A percentile compares a stretch with the other conserved stretches of the same genome.
phyloP scores from a whole-genome alignment of 2,797 vertebrate species.

The Gymnothorax javanicus region DNA sequence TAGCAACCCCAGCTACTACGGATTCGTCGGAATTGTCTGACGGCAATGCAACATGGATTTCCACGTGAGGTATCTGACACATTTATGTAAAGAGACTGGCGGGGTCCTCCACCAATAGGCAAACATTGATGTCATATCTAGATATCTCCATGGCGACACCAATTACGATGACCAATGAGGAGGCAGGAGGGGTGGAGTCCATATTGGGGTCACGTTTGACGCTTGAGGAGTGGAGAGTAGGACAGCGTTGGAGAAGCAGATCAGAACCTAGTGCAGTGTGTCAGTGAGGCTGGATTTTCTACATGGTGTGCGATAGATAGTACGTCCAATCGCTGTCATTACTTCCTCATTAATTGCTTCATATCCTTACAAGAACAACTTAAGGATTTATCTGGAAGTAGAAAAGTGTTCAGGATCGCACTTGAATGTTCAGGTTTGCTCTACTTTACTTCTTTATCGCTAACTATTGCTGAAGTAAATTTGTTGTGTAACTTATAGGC shows the following conservation, averaged over 20 bases:
- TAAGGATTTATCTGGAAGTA: not conserved
- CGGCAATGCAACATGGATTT: conserved; percentile 61
- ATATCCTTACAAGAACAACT: not conserved
- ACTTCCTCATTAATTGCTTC: not conserved
- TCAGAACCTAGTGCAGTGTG: conserved; percentile 49
- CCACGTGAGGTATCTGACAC: conserved; percentile 65
- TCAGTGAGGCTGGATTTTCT: conserved; percentile 44
- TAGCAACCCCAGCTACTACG: not conserved
- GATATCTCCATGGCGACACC: conserved; percentile 64
- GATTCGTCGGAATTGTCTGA: not conserved
- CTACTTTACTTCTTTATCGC: conserved; percentile 1
- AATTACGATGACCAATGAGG: conserved; percentile 53
- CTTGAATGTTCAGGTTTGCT: conserved; percentile 56
- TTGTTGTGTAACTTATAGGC: conserved; percentile 60
- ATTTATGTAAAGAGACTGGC: conserved; percentile 74
- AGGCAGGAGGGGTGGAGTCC: conserved; percentile 38
- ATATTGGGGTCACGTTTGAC: conserved; percentile 65
- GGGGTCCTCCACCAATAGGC: conserved; percentile 56
- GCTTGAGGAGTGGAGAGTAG: conserved; percentile 47
- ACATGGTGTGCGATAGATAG: not conserved
- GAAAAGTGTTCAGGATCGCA: not conserved
- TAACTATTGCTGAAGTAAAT: conserved; percentile 40
- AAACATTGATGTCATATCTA: conserved; percentile 20
- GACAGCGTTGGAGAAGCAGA: conserved; percentile 32
- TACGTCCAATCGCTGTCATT: not conserved